Evolutionary conservation across 2,888 invertebrate genomes (phyloP), one percentile per base, ranked within the genome.

Genomic region (Limnephilus lunatus): DNA sequence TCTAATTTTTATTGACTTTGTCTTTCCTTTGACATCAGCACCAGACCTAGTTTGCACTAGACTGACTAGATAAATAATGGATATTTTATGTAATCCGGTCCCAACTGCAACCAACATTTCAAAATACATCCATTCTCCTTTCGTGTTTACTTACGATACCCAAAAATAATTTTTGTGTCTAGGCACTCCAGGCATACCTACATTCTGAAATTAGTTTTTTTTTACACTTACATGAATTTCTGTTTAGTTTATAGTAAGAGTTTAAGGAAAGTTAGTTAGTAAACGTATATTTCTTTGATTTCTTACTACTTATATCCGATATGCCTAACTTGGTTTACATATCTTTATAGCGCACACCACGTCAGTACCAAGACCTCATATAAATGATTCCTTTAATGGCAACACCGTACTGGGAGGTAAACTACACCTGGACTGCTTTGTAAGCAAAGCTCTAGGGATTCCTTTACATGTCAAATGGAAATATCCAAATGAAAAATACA

Each of bases 371-470:
- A 93, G 90, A 68, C 94, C 94, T 39, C 44, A 53, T 5, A 93
- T 95, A 83, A 94, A 94, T 88, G 94, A 94, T 93, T 81, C 93
- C 35, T 94, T 94, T 85, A 94, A 94, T 91, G 94, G 95, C 31
- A 95, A 95, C 92, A 94, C 95, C 44, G 94, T 94, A 53, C 94
- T 95, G 86, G 95, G 95, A 2, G 94, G 94, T 90, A 93, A 94
- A 44, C 94, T 95, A 35, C 92, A 90, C 3, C 93, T 95, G 31
- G 94, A 94, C 88, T 96, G 96, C 93, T 94, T 93, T 31, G 94
- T 95, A 31, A 94, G 87, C 14, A 92, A 94, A 32, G 93, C 94
- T 81, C 89, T 93, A 53, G 94, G 94, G 80, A 92, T 94, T 12
- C 93, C 94, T n/a, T 94, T 95, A 31, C 91, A 91, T 2, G 94